Percentiles rank a stretch among this genome's conserved stretches.
These are phyloP conservation scores for Phymastichus coffea DNA, from an alignment of 1,140 invertebrate species.

Conservation along the genomic window DNA sequence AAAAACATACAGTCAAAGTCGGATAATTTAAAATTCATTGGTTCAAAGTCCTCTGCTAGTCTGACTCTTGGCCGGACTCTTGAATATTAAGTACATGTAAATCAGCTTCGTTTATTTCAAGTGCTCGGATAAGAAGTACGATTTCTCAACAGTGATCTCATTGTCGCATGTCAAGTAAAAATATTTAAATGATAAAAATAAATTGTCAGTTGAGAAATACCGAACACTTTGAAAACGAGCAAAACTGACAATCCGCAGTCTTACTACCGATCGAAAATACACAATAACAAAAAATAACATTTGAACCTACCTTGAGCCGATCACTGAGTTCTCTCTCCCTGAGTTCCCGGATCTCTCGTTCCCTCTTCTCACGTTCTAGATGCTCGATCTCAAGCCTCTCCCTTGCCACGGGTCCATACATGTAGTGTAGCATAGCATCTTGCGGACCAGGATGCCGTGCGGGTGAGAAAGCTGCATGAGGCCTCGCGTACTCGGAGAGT, in stretches of 20 bases:
- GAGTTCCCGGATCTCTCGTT: slow-evolving; percentile 81
- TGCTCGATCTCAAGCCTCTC: slow-evolving; percentile 81
- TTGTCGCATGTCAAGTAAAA: too few relatives aligned
- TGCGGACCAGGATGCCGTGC: slow-evolving; percentile 65
- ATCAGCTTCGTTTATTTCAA: too few relatives aligned
- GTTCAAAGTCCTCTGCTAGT: too few relatives aligned
- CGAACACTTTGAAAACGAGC: too few relatives aligned
- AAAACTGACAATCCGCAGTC: too few relatives aligned
- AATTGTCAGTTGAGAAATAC: too few relatives aligned
- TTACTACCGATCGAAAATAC: not conserved
- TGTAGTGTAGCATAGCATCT: slow-evolving; percentile 73
- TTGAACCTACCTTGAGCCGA: slow-evolving; percentile 63
- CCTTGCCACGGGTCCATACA: slow-evolving; percentile 73
- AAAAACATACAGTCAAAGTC: too few relatives aligned
- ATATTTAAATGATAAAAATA: not conserved
- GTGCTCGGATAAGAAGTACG: too few relatives aligned
- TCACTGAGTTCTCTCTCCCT: slow-evolving; percentile 81
- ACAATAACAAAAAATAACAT: not conserved
- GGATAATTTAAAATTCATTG: too few relatives aligned
- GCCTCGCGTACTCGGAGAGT: slow-evolving; percentile 84
- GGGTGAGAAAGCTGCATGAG: slow-evolving; percentile 83
- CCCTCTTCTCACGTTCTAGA: slow-evolving; percentile 79
- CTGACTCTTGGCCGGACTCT: too few relatives aligned
- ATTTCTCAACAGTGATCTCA: too few relatives aligned
- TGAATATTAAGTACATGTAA: too few relatives aligned